Evolutionary conservation across 2,888 invertebrate species (phyloP).

Genomic region (Cosmorhoe ocellata): DNA sequence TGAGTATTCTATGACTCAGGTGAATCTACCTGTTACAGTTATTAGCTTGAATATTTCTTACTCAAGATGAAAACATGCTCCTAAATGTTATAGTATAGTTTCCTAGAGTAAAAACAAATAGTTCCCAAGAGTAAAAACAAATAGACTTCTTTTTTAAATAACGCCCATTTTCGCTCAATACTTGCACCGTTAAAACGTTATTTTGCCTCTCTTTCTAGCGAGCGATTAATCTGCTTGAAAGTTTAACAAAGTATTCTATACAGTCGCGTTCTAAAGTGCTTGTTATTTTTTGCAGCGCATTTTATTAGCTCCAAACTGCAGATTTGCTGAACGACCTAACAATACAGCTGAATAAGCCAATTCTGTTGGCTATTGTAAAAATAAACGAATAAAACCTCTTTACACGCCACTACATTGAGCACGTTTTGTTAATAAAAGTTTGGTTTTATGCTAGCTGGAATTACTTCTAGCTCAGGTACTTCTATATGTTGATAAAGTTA

Average conservation of each 20-base stretch:
- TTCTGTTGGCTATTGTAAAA: slow-evolving; percentile 3
- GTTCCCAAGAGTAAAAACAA: too few species aligned
- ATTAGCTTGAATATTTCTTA: too few species aligned
- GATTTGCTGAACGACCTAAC: slow-evolving; percentile 4
- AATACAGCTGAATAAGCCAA: slow-evolving; percentile 5
- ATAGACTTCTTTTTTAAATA: background rate
- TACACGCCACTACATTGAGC: background rate
- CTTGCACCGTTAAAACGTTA: slow-evolving; percentile 28
- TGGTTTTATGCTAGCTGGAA: background rate
- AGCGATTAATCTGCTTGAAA: slow-evolving; percentile 61
- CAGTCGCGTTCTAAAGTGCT: slow-evolving; percentile 43
- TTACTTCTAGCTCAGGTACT: too few species aligned
- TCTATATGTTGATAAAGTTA: too few species aligned
- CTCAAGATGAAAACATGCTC: too few species aligned
- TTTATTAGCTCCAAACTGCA: background rate
- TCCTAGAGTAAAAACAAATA: too few species aligned
- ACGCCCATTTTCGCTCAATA: slow-evolving; percentile 6
- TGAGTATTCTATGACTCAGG: too few species aligned
- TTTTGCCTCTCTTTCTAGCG: slow-evolving; percentile 46
- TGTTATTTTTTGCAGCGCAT: background rate
- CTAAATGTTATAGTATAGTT: too few species aligned
- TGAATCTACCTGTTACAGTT: too few species aligned
- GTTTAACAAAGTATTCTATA: slow-evolving; percentile 59
- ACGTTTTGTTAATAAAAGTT: background rate
- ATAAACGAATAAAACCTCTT: background rate